Evolutionary conservation across 2,113 vertebrate species (phyloP).

Genomic region (Aramus guarauna): DNA sequence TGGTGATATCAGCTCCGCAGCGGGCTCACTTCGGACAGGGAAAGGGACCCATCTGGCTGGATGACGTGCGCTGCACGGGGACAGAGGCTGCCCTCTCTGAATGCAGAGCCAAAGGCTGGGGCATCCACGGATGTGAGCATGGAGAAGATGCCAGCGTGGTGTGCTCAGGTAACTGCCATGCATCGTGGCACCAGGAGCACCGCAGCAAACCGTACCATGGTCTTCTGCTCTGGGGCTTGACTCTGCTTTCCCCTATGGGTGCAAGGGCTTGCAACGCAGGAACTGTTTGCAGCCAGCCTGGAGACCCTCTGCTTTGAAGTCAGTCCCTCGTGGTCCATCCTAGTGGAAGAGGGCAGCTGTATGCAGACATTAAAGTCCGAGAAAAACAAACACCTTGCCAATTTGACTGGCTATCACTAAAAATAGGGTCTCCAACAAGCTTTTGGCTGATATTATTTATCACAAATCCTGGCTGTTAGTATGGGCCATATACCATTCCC

Average conservation of each 20-base stretch:
- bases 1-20: accelerated
- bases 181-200: accelerated
- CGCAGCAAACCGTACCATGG: accelerated
- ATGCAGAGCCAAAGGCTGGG: conserved; percentile 3
- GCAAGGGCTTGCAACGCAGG: not conserved
- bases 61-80: not conserved
- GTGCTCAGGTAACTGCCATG: not conserved
- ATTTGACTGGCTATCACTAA: not conserved
- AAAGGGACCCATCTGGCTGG: conserved; percentile 9
- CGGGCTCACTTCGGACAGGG: not conserved
- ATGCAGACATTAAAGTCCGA: not conserved
- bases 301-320: not conserved
- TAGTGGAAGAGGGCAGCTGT: not conserved
- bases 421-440: not conserved
- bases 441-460: not conserved
- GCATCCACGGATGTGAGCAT: not conserved
- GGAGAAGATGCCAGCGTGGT: not conserved
- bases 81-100: not conserved
- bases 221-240: not conserved
- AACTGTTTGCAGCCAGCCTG: not conserved
- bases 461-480: not conserved
- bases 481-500: not conserved
- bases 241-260: not conserved
- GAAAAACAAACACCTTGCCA: not conserved
- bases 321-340: not conserved